phyloP scores from a whole-genome alignment of 2,888 invertebrate species.

The Isoperla grammatica region DNA sequence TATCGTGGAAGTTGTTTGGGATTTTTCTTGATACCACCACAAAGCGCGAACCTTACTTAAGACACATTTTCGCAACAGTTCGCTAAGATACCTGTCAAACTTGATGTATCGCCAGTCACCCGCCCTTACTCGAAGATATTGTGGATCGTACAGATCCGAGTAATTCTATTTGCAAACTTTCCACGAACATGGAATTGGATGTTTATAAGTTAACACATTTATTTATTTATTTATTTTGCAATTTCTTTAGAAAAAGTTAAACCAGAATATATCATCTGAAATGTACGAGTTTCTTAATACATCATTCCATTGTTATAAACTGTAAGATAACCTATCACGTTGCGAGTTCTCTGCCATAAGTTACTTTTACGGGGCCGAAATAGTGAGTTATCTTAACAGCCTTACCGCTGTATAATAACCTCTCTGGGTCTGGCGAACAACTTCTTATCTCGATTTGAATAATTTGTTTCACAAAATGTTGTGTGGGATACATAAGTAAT shows the following conservation, averaged over 20 bases:
- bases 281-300: neutral
- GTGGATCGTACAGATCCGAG: neutral
- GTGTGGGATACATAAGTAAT: no score
- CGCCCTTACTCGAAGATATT: neutral
- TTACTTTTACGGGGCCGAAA: neutral
- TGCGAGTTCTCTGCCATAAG: neutral
- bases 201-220: no score
- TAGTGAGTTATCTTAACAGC: neutral
- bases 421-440: neutral
- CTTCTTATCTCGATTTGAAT: slow-evolving; percentile 12
- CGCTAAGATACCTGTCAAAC: slow-evolving; percentile 13
- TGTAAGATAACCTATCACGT: neutral
- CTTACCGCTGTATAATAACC: neutral
- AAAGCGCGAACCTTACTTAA: no score
- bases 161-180: neutral
- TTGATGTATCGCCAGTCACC: neutral
- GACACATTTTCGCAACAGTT: no score
- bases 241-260: no score
- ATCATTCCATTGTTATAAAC: neutral
- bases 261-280: no score
- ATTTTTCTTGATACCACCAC: no score
- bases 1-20: no score
- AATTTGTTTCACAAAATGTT: slow-evolving; percentile 5
- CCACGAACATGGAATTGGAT: no score
- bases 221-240: no score